Evolutionary conservation across 2,888 invertebrate species (phyloP).

Genomic region (Adelognathus sp.): DNA sequence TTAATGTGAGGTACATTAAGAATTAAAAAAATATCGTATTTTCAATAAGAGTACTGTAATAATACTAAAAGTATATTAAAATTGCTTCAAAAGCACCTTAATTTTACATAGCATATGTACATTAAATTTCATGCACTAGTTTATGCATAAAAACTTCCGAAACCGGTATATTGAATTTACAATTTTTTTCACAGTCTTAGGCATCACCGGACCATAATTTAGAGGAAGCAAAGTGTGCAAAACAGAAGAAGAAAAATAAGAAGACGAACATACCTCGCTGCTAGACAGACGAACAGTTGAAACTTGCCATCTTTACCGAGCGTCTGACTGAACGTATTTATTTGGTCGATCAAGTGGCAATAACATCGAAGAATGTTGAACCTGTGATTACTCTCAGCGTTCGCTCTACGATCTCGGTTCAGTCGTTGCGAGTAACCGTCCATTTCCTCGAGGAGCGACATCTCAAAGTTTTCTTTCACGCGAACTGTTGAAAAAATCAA

Average conservation of each 20-base stretch:
- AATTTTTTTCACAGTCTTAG: slow-evolving; percentile 36
- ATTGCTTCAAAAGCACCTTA: too few relatives aligned
- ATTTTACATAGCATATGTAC: too few relatives aligned
- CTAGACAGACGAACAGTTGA: slow-evolving; percentile 97
- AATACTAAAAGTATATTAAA: too few relatives aligned
- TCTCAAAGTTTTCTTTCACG: slow-evolving; percentile 91
- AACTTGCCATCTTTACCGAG: slow-evolving; percentile 99
- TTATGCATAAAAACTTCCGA: too few relatives aligned
- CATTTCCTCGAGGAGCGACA: slow-evolving; percentile 86
- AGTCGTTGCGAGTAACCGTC: slow-evolving; percentile 78
- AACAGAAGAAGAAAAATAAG: background rate
- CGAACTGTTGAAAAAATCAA: slow-evolving; percentile 83
- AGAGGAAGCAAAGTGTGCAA: background rate
- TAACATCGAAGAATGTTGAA: slow-evolving; percentile 91
- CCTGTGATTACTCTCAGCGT: slow-evolving; percentile 74
- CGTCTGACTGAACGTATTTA: slow-evolving; percentile 91
- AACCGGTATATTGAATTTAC: too few relatives aligned
- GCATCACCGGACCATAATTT: background rate
- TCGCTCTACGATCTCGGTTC: slow-evolving; percentile 72
- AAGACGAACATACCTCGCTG: slow-evolving; percentile 87
- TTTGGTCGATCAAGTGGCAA: slow-evolving; percentile 94
- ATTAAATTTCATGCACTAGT: too few relatives aligned
- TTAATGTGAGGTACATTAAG: too few relatives aligned
- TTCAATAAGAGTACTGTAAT: too few relatives aligned
- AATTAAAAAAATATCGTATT: too few relatives aligned